phyloP scores from a whole-genome alignment of 1,140 invertebrate genomes.

The Eriosoma lanigerum region DNA sequence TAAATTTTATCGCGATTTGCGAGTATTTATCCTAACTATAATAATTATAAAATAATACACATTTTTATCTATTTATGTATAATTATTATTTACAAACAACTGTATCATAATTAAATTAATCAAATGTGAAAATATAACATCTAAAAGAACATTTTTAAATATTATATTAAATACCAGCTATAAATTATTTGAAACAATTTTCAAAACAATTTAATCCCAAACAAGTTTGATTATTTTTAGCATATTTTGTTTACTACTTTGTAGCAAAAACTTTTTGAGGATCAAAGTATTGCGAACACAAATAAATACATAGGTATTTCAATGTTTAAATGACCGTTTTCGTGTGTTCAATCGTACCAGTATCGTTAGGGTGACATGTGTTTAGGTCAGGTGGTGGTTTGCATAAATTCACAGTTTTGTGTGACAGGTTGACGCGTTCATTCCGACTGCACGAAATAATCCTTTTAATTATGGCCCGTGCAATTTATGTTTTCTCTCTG shows the following conservation, averaged over 20 bases:
- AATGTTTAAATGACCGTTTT: background rate
- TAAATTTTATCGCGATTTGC: too few species aligned
- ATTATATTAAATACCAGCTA: too few species aligned
- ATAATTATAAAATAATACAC: too few species aligned
- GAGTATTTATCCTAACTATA: too few species aligned
- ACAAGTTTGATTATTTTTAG: background rate
- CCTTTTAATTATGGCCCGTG: constrained; percentile 30
- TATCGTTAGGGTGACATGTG: constrained; percentile 15
- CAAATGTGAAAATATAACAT: too few species aligned
- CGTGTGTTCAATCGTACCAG: background rate
- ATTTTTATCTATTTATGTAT: too few species aligned
- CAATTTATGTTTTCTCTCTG: constrained; percentile 9
- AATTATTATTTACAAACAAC: too few species aligned
- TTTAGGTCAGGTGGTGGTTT: constrained; percentile 31
- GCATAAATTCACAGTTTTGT: constrained; percentile 26
- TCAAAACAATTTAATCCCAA: too few species aligned
- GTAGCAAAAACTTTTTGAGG: background rate
- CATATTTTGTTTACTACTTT: background rate
- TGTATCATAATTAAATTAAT: too few species aligned
- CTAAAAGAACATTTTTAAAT: too few species aligned
- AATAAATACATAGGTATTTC: background rate
- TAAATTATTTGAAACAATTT: too few species aligned
- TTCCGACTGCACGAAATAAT: constrained; percentile 14
- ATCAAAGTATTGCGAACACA: background rate
- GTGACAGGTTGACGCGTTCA: constrained; percentile 40